phyloP scores from a whole-genome alignment of 1,140 invertebrate genomes.

The Drosophila takahashii region DNA sequence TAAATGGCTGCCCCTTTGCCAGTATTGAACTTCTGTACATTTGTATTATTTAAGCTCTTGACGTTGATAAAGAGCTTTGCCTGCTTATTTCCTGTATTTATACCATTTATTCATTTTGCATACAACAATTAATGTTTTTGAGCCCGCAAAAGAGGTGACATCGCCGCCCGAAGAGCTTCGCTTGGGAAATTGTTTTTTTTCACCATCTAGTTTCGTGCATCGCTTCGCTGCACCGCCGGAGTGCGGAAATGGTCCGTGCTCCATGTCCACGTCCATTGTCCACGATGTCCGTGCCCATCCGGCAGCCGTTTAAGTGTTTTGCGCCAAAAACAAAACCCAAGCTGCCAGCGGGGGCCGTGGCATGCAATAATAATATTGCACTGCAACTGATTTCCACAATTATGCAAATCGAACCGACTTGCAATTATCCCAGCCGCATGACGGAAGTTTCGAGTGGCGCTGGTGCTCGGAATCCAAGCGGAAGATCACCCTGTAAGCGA shows the following conservation, averaged over 20 bases:
- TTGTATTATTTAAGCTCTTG: slow-evolving; percentile 58
- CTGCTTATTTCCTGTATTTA: slow-evolving; percentile 58
- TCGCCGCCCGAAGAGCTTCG: slow-evolving; percentile 13
- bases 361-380: slow-evolving; percentile 55
- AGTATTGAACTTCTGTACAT: slow-evolving; percentile 52
- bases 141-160: slow-evolving; percentile 37
- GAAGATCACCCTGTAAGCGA: slow-evolving; percentile 33
- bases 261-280: slow-evolving; percentile 31
- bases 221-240: slow-evolving; percentile 38
- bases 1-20: slow-evolving; percentile 34
- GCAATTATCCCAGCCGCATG: slow-evolving; percentile 40
- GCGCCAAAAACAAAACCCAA: slow-evolving; percentile 40
- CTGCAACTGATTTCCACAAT: slow-evolving; percentile 46
- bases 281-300: slow-evolving; percentile 50
- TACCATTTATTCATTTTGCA: slow-evolving; percentile 50
- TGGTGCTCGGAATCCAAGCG: too few relatives aligned
- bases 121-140: slow-evolving; percentile 53
- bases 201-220: slow-evolving; percentile 46
- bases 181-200: slow-evolving; percentile 13
- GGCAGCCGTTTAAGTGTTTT: slow-evolving; percentile 59
- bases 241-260: slow-evolving; percentile 41
- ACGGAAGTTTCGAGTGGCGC: slow-evolving; percentile 22
- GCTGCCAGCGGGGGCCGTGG: slow-evolving; percentile 5
- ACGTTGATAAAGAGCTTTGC: slow-evolving; percentile 67
- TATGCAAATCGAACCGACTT: slow-evolving; percentile 53